Evolutionary conservation across 2,797 vertebrate genomes (phyloP).

Genomic region (Chelidonichthys spinosus): DNA sequence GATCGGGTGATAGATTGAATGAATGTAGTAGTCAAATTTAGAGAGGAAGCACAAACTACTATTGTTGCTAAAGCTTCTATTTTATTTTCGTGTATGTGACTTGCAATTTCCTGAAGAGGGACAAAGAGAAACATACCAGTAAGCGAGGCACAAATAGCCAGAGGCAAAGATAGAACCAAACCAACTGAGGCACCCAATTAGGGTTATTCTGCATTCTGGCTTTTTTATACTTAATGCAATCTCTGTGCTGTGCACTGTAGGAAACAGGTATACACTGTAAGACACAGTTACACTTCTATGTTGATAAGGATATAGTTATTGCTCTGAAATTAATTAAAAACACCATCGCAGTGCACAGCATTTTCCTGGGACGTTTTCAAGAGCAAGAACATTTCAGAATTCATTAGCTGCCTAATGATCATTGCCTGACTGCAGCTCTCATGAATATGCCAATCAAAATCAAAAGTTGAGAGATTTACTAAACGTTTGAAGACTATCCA

Average conservation of each 20-base stretch:
- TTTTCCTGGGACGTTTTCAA: constrained; percentile 30
- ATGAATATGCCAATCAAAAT: constrained; percentile 44
- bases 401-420: constrained; percentile 59
- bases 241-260: not conserved
- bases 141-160: constrained; percentile 36
- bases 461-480: constrained; percentile 4
- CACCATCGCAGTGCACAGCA: not conserved
- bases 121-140: constrained; percentile 4
- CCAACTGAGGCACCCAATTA: constrained; percentile 41
- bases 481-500: constrained; percentile 13
- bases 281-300: not conserved
- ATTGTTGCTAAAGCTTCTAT: not conserved
- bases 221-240: not conserved
- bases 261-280: not conserved
- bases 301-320: constrained; percentile 42
- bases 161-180: constrained; percentile 47
- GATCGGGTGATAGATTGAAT: not conserved
- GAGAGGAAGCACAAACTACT: not conserved
- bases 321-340: constrained; percentile 57
- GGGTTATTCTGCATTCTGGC: not conserved
- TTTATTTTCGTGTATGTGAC: constrained; percentile 30
- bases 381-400: constrained; percentile 52
- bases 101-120: constrained; percentile 21
- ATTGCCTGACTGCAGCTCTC: constrained; percentile 23
- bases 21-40: constrained; percentile 1